Conservation (phyloP, 2,113 vertebrate genomes). For the Pan paniscus region DNA sequence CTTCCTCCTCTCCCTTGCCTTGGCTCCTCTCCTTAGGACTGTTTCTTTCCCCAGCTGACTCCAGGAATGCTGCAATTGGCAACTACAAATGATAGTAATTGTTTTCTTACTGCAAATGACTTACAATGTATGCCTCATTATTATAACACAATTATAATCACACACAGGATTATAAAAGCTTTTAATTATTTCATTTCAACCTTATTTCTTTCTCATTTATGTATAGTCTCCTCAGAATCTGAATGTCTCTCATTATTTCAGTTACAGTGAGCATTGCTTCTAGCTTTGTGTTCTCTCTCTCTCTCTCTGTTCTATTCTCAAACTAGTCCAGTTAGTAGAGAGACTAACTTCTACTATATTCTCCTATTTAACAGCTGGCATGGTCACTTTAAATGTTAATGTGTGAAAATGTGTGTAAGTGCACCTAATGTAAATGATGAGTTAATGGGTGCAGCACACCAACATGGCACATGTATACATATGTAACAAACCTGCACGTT, state of each 20-base stretch:
- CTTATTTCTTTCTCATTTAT: neutral
- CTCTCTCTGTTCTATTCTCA: neutral
- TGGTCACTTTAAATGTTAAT: neutral
- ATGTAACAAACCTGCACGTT: too few species aligned
- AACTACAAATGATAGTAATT: neutral
- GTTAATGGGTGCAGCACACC: too few species aligned
- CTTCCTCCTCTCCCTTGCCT: neutral
- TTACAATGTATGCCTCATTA: neutral
- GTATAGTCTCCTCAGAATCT: neutral
- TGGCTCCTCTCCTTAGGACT: neutral
- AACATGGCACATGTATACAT: too few species aligned
- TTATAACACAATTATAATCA: neutral
- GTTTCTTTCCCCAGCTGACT: neutral
- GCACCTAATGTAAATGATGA: too few species aligned
- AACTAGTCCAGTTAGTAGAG: neutral
- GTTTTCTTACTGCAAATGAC: conserved; percentile 22
- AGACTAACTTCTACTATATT: neutral
- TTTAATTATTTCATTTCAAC: conserved; percentile 30
- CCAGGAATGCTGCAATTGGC: neutral
- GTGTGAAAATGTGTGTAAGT: neutral
- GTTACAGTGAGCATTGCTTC: neutral
- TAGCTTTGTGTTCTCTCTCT: neutral
- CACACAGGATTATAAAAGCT: neutral
- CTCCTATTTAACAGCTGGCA: neutral
- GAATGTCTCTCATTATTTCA: neutral